Evolutionary conservation across 2,888 invertebrate species (phyloP).

Genomic region (Dermolepida albohirtum): DNA sequence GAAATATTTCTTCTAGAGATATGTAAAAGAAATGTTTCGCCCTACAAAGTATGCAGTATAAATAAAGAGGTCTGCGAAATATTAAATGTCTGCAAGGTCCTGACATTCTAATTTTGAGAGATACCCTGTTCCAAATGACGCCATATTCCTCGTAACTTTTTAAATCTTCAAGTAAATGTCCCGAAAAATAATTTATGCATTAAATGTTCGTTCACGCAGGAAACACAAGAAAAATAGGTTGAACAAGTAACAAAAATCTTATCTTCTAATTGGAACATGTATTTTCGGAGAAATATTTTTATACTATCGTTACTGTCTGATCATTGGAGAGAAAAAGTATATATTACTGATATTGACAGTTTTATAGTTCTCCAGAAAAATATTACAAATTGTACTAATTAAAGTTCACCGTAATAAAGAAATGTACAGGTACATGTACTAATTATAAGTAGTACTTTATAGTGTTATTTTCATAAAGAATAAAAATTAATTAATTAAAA

Average conservation of each 20-base stretch:
- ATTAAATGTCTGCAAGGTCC: constrained; percentile 1
- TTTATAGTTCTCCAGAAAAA: no score
- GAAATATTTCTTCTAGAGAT: no score
- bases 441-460: no score
- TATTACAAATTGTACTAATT: no score
- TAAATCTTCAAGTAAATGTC: constrained; percentile 5
- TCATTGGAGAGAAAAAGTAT: no score
- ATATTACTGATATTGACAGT: no score
- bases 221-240: neutral
- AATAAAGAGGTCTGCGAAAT: neutral
- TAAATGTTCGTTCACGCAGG: neutral
- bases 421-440: no score
- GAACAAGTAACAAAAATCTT: constrained; percentile 4
- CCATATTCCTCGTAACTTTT: constrained; percentile 2
- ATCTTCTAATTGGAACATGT: constrained; percentile 6
- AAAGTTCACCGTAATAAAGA: no score
- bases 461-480: no score
- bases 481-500: no score
- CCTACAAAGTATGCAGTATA: neutral
- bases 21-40: no score
- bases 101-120: constrained; percentile 1
- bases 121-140: constrained; percentile 6
- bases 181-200: constrained; percentile 10
- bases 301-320: no score
- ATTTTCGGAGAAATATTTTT: neutral